These are phyloP conservation scores for Leptinotarsa rubiginosa DNA, from an alignment of 2,888 invertebrate species.

Conservation along the genomic window DNA sequence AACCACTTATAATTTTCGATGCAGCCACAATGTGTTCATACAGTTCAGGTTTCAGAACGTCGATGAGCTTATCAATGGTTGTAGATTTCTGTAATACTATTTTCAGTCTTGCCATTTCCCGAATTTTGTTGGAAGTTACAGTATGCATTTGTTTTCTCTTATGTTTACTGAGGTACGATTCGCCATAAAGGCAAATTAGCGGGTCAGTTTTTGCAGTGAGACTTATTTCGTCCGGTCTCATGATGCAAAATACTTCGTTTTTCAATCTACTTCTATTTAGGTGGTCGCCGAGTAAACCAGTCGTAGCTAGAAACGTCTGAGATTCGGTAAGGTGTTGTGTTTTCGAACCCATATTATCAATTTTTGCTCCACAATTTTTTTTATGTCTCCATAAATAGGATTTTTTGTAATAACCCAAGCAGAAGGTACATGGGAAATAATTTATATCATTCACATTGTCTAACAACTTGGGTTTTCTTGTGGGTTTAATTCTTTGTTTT, in stretches of 20 bases:
- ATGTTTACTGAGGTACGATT: too few relatives aligned
- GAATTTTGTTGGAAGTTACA: neutral
- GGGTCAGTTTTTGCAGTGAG: neutral
- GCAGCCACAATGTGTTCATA: constrained; percentile 37
- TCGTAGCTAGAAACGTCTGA: constrained; percentile 26
- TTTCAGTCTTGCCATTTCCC: too few relatives aligned
- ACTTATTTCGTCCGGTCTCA: neutral
- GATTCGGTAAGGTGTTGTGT: constrained; percentile 19
- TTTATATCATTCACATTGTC: constrained; percentile 11
- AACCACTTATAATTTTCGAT: constrained; percentile 11
- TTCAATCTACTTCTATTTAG: neutral
- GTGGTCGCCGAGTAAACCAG: constrained; percentile 29
- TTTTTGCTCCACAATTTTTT: constrained; percentile 5
- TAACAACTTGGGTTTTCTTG: constrained; percentile 6
- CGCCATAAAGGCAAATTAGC: neutral
- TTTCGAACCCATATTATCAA: neutral
- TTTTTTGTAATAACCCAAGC: constrained; percentile 11
- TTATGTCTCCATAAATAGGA: constrained; percentile 25
- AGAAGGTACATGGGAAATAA: constrained; percentile 16
- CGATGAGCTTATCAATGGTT: constrained; percentile 22
- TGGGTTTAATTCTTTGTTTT: constrained; percentile 20
- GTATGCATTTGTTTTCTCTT: too few relatives aligned
- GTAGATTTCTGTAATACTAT: too few relatives aligned
- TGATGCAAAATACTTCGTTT: neutral
- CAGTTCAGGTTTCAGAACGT: too few relatives aligned